Evolutionary conservation across 1,140 invertebrate genomes (phyloP), one percentile per base, ranked within the genome.

Genomic region (Zaprionus vittiger): DNA sequence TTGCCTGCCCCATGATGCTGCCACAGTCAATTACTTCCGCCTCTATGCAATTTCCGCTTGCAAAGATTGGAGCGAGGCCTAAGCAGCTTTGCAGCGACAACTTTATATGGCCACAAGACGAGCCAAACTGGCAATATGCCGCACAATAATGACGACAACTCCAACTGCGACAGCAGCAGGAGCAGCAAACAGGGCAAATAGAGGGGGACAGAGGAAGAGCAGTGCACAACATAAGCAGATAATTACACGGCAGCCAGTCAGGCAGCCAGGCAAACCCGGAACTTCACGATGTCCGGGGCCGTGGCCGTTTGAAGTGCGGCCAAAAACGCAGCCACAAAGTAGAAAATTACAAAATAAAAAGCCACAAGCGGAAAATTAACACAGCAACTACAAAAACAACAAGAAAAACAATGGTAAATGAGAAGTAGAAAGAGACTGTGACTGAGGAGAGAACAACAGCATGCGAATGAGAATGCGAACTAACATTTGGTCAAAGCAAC

Each of bases 321-420:
- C 64, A 56, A 68, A 60, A 74, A 54, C 64, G 77, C 80, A 67
- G 68, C 73, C 86, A 69, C 86, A 90, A 77, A 82, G 86, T 90
- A 81, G 77, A 77, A 90, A 90, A 90, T 91, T 90, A 86, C 82
- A 91, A 82, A 91, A 89, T 91, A 90, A 90, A 90, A 91, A 90
- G 60, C 77, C 85, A 91, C 75, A 76, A 90, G 85, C 86, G 85
- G 81, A 90, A 90, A 90, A 90, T 90, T 91, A 90, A 91, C 70
- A 71, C 38, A 60, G 70, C 65, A 66, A 61, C 54, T 20, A 49
- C 34, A 62, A 73, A 17, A 41, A 28, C 44, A 65, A 22, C 31
- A 74, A 37, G 31, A 6, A 7, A 9, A 20, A 47, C n/a, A 7
- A 47, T 17, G 6, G 15, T 15, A n/a, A 41, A 41, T n/a, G n/a